Evolutionary conservation across 2,113 vertebrate species (phyloP).

Genomic region (Actinemys pallida): DNA sequence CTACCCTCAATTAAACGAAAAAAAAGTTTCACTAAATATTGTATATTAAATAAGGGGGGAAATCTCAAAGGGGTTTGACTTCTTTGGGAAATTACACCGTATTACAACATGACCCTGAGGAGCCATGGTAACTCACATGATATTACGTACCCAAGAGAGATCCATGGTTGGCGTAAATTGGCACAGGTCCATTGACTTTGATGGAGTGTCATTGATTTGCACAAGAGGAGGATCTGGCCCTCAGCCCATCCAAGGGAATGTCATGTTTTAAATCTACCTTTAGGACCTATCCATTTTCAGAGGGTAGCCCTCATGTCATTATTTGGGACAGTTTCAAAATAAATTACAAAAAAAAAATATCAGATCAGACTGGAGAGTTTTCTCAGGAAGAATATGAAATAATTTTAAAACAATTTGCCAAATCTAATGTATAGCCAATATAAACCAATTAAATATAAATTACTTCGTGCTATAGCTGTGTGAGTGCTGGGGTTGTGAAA

Average conservation of each 20-base stretch:
- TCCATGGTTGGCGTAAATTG: neutral
- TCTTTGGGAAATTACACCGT: neutral
- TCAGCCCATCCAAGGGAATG: neutral
- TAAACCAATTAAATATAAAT: neutral
- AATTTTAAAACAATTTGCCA: neutral
- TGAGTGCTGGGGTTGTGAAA: neutral
- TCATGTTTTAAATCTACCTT: neutral
- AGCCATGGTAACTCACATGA: neutral
- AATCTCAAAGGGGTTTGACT: neutral
- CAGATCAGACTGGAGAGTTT: neutral
- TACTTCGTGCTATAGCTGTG: rapidly evolving
- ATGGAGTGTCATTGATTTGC: neutral
- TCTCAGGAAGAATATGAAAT: rapidly evolving
- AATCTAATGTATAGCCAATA: neutral
- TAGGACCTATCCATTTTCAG: neutral
- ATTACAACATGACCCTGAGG: neutral
- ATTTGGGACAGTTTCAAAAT: neutral
- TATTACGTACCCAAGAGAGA: neutral
- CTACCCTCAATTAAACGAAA: neutral
- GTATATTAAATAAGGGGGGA: neutral
- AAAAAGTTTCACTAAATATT: neutral
- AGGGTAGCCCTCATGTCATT: neutral
- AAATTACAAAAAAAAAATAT: neutral
- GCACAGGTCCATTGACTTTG: neutral
- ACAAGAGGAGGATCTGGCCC: neutral